Evolutionary conservation across 37 sponge, comb jelly and placozoan species (phyloP), one percentile per base, ranked within the genome.

Genomic region (Ephydatia muelleri): DNA sequence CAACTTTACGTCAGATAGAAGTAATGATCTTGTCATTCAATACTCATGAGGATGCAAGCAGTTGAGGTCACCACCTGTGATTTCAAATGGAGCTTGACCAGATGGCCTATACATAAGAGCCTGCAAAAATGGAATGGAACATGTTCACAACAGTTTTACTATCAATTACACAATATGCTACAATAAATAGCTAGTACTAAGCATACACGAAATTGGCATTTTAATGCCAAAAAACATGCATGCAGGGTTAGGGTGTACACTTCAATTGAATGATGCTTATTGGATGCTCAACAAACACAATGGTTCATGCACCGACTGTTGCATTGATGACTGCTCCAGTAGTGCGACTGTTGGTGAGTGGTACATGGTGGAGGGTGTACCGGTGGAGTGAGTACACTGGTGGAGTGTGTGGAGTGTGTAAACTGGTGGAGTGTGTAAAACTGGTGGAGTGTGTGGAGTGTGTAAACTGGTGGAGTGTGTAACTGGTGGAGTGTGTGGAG

Each of bases 11-110:
- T 90, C 38, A 97, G 82, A 74, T 94, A 97, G 79, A 94, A 94
- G 79, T 97, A 79, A 97, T 92, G 79, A 97, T 82, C 37, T 86
- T 92, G 40, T 97, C 97, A 70, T 97, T 97, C 72, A 85, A 75
- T 91, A 94, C 73, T 91, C 57, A 14, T 57, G 57, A 57, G 57
- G 57, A 57, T 57, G 57, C 57, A 57, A 57, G 26, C 91, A 88
- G 25, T 86, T 80, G 39, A 97, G 79, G 78, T 97, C 97, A 29
- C 65, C 40, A 14, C 64, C 71, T 11, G 83, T 86, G 49, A 93
- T 72, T 65, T 86, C 91, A 11, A 93, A 67, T 38, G 66, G 77
- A 70, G 79, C 85, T 64, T 81, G 80, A 1, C 88, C 88, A 28
- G 75, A 72, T 9, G 92, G 89, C 26, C 85, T 84, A 75, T 92